These are phyloP conservation scores for Drosophila seguyi DNA, from an alignment of 1,140 invertebrate species.

Conservation along the genomic window DNA sequence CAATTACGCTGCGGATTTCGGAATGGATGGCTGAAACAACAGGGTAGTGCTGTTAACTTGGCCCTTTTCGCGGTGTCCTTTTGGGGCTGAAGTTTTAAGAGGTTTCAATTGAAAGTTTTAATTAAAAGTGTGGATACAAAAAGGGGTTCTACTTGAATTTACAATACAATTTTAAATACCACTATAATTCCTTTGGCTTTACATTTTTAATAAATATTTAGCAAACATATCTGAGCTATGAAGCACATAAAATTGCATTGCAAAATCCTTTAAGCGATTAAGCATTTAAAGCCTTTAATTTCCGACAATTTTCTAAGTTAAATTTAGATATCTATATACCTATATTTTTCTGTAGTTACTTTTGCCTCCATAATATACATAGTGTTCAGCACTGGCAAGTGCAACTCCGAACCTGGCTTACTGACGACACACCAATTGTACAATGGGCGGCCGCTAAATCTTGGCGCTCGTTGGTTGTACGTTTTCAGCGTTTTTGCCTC, in stretches of 20 bases:
- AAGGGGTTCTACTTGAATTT: no score
- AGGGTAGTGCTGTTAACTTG: constrained; percentile 1
- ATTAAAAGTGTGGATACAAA: background rate
- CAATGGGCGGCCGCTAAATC: constrained; percentile 44
- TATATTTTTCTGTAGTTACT: background rate
- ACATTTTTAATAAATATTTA: no score
- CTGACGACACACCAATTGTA: constrained; percentile 36
- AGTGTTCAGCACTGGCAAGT: constrained; percentile 13
- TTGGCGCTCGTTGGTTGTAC: constrained; percentile 49
- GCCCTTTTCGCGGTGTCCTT: background rate
- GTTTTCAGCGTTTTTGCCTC: constrained; percentile 53
- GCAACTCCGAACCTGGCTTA: constrained; percentile 26
- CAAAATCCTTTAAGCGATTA: no score
- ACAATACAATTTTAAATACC: no score
- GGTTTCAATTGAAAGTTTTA: background rate
- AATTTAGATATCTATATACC: no score
- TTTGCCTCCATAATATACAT: background rate
- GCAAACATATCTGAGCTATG: no score
- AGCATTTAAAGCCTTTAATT: no score
- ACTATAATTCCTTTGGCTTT: no score
- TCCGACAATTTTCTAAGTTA: no score
- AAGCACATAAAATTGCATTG: no score
- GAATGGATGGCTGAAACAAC: constrained; percentile 40
- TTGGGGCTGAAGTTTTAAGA: background rate
- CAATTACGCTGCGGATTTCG: constrained; percentile 71